phyloP scores from a whole-genome alignment of 2,888 invertebrate species.

The Odiellus spinosus region DNA sequence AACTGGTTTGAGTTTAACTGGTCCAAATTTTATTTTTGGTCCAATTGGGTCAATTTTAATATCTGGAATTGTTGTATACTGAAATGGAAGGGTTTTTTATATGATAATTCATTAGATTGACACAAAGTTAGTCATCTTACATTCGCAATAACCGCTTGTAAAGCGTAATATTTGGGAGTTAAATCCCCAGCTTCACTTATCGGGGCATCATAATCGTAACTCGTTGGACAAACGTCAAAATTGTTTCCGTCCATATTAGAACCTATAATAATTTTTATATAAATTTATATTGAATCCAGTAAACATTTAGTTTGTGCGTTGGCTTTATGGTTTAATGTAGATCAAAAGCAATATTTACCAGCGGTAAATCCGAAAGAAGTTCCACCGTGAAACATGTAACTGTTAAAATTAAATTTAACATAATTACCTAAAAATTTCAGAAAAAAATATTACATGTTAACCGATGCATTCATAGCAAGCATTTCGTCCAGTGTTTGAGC shows the following conservation, averaged over 20 bases:
- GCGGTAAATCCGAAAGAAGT: slow-evolving; percentile 28
- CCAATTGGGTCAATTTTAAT: too few species aligned
- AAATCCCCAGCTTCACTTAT: slow-evolving; percentile 18
- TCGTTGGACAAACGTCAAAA: slow-evolving; percentile 9
- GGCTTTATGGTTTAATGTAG: too few species aligned
- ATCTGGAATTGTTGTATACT: too few species aligned
- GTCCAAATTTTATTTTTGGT: too few species aligned
- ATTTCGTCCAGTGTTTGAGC: slow-evolving; percentile 40
- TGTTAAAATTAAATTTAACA: slow-evolving; percentile 2
- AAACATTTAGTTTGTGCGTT: too few species aligned
- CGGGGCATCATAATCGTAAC: slow-evolving; percentile 18
- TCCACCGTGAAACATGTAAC: slow-evolving; percentile 32
- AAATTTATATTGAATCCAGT: too few species aligned
- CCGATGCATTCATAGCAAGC: slow-evolving; percentile 33
- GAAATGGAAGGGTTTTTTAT: neutral
- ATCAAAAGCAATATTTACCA: slow-evolving; percentile 5
- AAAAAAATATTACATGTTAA: slow-evolving; percentile 26
- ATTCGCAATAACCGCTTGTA: slow-evolving; percentile 8
- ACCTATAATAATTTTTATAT: neutral
- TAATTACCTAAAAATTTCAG: too few species aligned
- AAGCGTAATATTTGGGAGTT: slow-evolving; percentile 10
- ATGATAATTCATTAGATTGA: neutral
- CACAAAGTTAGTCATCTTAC: too few species aligned
- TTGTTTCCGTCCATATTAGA: neutral
- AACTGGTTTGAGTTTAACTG: too few species aligned